Base-by-base conservation (phyloP, 2,888 invertebrate species). In the Drosophila stalkeri region DNA sequence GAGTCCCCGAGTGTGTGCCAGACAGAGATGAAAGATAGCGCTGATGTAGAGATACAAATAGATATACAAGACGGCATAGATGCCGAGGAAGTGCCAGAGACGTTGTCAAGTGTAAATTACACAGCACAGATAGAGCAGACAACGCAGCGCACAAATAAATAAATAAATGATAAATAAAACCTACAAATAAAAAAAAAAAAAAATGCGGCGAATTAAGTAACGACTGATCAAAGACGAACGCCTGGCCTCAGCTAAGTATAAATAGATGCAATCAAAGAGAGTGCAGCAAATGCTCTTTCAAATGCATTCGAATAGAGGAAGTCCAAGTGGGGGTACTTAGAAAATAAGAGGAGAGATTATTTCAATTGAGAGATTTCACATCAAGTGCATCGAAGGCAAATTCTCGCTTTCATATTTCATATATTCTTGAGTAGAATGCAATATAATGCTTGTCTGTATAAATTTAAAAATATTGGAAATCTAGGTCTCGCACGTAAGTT, bases 71-170 rank as follows among this genome's bases (percentile, higher is more conserved):
- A 64, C 14, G 65, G 16, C 44, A 52, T n/a, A 65, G 49, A 27
- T 47, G 62, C 49, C 52, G 71, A 78, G 71, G 60, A 72, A 67
- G 59, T 63, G 63, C 33, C 57, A 37, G 56, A 64, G 67, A 67
- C 56, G 52, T 63, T 69, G 77, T 85, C 82, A 82, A 82, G 82
- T 82, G 87, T 71, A 84, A 85, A 86, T 80, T 69, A 74, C 67
- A 51, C 43, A 52, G 27, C 27, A 2, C 12, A 51, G 51, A 18
- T 31, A 31, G 9, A 52, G 14, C 52, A 70, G 61, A 68, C 55
- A 65, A 59, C 60, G 51, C n/a, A 27, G 11, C 16, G 8, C 37
- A 57, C 35, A 64, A 68, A 54, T 46, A 55, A 33, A 57, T 12
- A 54, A 14, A 52, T 5, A 18, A 54, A 55, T 33, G 51, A 39